Evolutionary conservation across 2,888 invertebrate genomes (phyloP).

Genomic region (Hipparchia semele): DNA sequence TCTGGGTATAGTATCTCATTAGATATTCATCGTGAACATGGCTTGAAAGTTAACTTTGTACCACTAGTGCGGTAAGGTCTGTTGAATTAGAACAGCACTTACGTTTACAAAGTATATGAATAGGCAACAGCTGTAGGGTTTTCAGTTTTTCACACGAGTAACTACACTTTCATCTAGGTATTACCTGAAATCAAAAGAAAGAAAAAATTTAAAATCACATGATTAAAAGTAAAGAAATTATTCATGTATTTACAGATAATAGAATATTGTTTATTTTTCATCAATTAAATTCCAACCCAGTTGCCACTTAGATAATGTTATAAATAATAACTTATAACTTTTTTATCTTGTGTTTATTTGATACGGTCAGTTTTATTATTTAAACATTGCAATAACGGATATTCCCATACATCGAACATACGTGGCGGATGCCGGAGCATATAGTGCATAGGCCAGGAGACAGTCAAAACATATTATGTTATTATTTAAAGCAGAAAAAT

Average conservation of each 20-base stretch:
- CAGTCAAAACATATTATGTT: background rate
- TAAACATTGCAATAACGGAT: conserved; percentile 26
- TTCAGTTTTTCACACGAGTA: background rate
- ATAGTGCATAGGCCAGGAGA: conserved; percentile 20
- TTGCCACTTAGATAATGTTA: no score
- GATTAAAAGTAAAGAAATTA: background rate
- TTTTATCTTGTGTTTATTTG: background rate
- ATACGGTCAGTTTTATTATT: conserved; percentile 5
- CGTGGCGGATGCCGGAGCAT: conserved; percentile 30
- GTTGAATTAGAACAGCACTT: background rate
- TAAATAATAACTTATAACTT: background rate
- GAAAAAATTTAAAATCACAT: background rate
- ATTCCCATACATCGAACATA: conserved; percentile 30
- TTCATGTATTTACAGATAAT: background rate
- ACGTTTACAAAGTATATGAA: background rate
- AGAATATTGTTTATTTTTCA: background rate
- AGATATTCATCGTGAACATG: no score
- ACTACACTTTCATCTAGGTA: background rate
- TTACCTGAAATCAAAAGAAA: conserved; percentile 22
- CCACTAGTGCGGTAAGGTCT: no score
- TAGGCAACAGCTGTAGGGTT: background rate
- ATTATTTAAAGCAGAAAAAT: background rate
- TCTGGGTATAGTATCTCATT: no score
- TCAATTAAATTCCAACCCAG: no score
- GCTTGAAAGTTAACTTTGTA: no score